These are phyloP conservation scores for Erethizon dorsatum DNA, from an alignment of 2,797 vertebrate genomes.

Conservation along the genomic window DNA sequence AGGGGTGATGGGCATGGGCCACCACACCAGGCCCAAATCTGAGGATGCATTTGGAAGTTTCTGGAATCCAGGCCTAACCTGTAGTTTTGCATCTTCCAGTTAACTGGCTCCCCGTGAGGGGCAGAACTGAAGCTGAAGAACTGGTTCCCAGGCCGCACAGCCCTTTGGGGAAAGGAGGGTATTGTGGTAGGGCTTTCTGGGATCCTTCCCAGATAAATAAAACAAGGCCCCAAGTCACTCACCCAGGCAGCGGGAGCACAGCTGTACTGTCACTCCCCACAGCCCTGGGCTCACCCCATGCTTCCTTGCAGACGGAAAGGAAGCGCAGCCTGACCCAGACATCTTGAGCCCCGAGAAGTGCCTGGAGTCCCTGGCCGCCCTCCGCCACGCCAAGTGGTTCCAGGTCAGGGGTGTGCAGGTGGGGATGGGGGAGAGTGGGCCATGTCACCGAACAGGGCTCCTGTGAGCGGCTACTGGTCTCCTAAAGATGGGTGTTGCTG, in stretches of 20 bases:
- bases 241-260: not conserved
- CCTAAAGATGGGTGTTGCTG: not conserved
- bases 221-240: not conserved
- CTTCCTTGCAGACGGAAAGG: conserved; percentile 69
- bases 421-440: not conserved
- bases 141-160: accelerated
- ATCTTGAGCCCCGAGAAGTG: conserved; percentile 91
- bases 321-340: conserved; percentile 89
- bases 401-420: conserved; percentile 89
- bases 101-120: accelerated
- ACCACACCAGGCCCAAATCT: not conserved
- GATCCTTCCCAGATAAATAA: not conserved
- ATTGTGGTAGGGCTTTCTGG: not conserved
- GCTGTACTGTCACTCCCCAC: accelerated
- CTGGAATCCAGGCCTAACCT: not conserved
- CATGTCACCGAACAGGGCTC: too few species aligned
- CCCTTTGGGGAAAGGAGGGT: not conserved
- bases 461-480: not conserved
- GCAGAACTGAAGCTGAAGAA: too few species aligned
- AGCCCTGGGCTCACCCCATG: accelerated
- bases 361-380: conserved; percentile 92
- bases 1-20: not conserved
- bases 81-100: not conserved
- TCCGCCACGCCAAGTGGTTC: conserved; percentile 95
- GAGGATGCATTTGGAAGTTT: not conserved